phyloP scores from a whole-genome alignment of 2,113 vertebrate species.

The Herpailurus yagouaroundi region DNA sequence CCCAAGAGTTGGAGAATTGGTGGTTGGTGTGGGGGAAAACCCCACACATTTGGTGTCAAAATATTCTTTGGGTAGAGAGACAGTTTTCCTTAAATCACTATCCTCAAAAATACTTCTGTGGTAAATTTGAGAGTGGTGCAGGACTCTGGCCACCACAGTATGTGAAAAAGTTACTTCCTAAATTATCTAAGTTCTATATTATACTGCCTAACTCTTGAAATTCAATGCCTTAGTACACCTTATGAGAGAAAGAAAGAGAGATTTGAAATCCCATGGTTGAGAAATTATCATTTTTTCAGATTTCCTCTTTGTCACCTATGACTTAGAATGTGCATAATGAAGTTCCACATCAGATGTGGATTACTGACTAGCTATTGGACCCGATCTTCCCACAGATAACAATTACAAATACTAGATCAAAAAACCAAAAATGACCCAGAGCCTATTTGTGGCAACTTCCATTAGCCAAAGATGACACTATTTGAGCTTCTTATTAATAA shows the following conservation, averaged over 20 bases:
- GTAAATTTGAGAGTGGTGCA: not conserved
- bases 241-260: not conserved
- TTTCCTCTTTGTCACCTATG: not conserved
- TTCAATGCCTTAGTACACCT: not conserved
- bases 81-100: not conserved
- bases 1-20: not conserved
- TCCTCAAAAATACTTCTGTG: not conserved
- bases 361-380: not conserved
- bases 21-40: not conserved
- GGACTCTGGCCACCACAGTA: no score
- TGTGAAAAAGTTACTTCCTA: not conserved
- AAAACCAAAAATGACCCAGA: not conserved
- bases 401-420: not conserved
- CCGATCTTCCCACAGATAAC: not conserved
- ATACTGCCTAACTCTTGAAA: not conserved
- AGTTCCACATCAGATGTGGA: not conserved
- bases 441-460: not conserved
- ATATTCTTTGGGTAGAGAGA: not conserved
- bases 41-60: not conserved
- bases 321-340: not conserved
- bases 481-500: not conserved
- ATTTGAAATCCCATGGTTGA: not conserved
- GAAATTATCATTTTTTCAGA: not conserved
- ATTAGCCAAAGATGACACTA: not conserved
- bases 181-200: not conserved